Evolutionary conservation across 2,888 invertebrate species (phyloP), one percentile per base, ranked within the genome.

Genomic region (Drosophila monieri): DNA sequence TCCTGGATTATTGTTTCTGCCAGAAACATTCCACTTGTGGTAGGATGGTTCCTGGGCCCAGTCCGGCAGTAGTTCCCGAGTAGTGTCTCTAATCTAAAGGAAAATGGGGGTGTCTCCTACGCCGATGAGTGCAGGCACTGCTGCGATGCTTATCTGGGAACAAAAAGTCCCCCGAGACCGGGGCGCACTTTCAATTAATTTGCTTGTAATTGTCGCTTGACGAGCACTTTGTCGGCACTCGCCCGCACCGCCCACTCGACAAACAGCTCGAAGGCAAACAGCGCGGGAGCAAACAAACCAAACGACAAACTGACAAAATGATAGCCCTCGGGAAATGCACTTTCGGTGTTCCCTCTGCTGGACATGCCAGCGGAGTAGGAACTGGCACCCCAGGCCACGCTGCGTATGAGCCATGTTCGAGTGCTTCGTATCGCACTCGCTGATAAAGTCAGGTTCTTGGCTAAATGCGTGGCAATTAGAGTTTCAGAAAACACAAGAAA

Each of bases 151-250:
- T 66, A 53, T 64, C 66, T 53, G 8, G 3, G 14, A 35, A 35
- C 15, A 15, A 35, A 41, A 21, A 10, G 23, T 6, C 12, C 18
- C n/a, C 6, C 10, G n/a, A n/a, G n/a, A n/a, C 37, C 1, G 55
- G 54, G 43, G 54, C 43, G 67, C 61, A 74, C 83, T 69, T 78
- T 85, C 73, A 81, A 86, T 81, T 81, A 81, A 85, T 86, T 81
- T 76, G 78, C 78, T 84, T 81, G 80, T 81, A 86, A 86, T 86
- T 81, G 87, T 86, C 71, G 74, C 71, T 84, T 84, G 87, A 81
- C 85, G 76, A 84, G 87, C 87, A 77, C 80, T 80, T 86, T 80
- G 80, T 84, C 85, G 80, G 80, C 86, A 77, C 69, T 66, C 60
- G 72, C 37, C 52, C 66, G 66, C 53, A 73, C 69, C 78, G 70